These are phyloP conservation scores for Pseudococcus longispinus DNA, from an alignment of 2,888 invertebrate species.

Conservation along the genomic window DNA sequence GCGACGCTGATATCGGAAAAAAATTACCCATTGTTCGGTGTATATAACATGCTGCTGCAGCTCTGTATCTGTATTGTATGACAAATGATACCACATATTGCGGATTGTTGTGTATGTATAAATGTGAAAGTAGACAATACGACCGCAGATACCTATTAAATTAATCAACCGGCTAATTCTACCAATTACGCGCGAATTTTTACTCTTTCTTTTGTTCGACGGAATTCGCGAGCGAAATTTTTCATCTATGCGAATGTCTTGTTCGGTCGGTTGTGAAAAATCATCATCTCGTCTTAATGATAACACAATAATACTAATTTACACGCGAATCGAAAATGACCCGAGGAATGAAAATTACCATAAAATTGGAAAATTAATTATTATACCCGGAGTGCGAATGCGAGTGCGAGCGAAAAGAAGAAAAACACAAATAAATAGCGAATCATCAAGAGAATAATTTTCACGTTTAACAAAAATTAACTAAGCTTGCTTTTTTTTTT, in stretches of 20 bases:
- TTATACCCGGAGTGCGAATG: neutral
- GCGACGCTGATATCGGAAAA: neutral
- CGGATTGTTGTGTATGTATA: neutral
- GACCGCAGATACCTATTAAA: neutral
- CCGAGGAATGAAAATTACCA: neutral
- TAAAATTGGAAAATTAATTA: constrained; percentile 1
- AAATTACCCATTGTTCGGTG: neutral
- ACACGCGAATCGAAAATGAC: neutral
- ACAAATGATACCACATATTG: constrained; percentile 25
- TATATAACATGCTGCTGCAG: neutral
- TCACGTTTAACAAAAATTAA: constrained; percentile 16
- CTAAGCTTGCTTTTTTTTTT: constrained; percentile 25
- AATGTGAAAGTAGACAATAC: neutral
- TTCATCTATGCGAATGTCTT: neutral
- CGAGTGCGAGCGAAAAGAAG: neutral
- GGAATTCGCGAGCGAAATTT: neutral
- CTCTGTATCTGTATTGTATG: neutral
- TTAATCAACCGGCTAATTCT: neutral
- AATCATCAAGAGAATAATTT: constrained; percentile 33
- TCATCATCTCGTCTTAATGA: neutral
- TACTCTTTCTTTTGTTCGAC: neutral
- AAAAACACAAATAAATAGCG: constrained; percentile 8
- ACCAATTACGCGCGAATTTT: neutral
- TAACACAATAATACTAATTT: neutral
- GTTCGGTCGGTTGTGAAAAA: neutral